Percentiles rank a stretch among this genome's conserved stretches.
phyloP scores from a whole-genome alignment of 2,888 invertebrate species.

The Cacoxenus indagator region DNA sequence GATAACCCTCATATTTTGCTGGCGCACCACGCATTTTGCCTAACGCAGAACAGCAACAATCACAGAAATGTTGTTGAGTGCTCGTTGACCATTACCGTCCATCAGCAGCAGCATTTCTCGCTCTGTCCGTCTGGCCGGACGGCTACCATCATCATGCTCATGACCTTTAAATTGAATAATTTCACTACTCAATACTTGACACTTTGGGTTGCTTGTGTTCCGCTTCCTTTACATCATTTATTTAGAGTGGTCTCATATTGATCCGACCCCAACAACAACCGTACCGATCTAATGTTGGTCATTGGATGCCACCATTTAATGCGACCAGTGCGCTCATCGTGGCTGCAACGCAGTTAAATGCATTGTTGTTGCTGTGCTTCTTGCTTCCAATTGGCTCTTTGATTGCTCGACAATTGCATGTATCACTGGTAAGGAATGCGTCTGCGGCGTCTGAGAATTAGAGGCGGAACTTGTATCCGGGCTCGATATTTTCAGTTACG shows the following conservation, averaged over 20 bases:
- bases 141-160: slow-evolving; percentile 1
- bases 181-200: background rate
- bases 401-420: background rate
- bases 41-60: slow-evolving; percentile 10
- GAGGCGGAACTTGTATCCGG: background rate
- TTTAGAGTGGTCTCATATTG: slow-evolving; percentile 17
- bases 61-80: slow-evolving; percentile 20
- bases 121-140: background rate
- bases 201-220: background rate
- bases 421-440: background rate
- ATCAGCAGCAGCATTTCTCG: background rate
- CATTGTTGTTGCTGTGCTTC: too few species aligned
- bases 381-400: slow-evolving; percentile 10
- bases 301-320: slow-evolving; percentile 12
- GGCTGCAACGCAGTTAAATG: slow-evolving; percentile 7
- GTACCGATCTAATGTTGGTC: slow-evolving; percentile 1
- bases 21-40: background rate
- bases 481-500: background rate
- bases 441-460: background rate
- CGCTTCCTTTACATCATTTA: slow-evolving; percentile 5
- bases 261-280: background rate
- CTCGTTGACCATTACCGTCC: slow-evolving; percentile 2
- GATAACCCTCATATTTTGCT: slow-evolving; percentile 14
- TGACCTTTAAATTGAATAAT: slow-evolving; percentile 26
- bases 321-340: background rate